phyloP scores from a whole-genome alignment of 2,888 invertebrate genomes.

The Temnothorax unifasciatus region DNA sequence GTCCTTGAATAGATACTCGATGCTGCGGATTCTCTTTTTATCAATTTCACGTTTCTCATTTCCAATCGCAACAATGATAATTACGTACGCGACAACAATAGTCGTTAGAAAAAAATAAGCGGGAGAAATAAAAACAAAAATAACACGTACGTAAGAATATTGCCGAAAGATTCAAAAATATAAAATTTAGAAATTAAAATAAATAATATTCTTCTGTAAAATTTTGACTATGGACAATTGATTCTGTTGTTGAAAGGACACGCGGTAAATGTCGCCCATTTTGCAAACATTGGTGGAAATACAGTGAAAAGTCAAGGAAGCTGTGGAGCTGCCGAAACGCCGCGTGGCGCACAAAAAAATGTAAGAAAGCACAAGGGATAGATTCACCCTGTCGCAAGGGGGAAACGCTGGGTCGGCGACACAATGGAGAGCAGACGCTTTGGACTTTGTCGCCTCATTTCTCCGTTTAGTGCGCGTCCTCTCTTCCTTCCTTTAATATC shows the following conservation, averaged over 20 bases:
- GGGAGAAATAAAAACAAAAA: not conserved
- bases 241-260: slow-evolving; percentile 25
- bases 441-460: slow-evolving; percentile 76
- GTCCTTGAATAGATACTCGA: not conserved
- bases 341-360: slow-evolving; percentile 43
- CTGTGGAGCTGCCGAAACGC: slow-evolving; percentile 7
- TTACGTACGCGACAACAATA: not conserved
- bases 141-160: not conserved
- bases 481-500: slow-evolving; percentile 65
- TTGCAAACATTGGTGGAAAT: slow-evolving; percentile 16
- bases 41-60: slow-evolving; percentile 8
- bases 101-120: not conserved
- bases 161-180: not conserved
- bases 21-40: not conserved
- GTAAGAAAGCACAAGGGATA: slow-evolving; percentile 45
- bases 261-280: not conserved
- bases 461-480: slow-evolving; percentile 66
- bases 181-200: not conserved
- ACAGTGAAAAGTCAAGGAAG: slow-evolving; percentile 20
- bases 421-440: slow-evolving; percentile 68
- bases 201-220: not conserved
- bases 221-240: not conserved
- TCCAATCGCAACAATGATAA: not conserved
- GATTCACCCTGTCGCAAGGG: slow-evolving; percentile 39
- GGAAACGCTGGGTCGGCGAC: slow-evolving; percentile 55